Percentiles rank a stretch among this genome's conserved stretches.
Evolutionary conservation across 2,113 vertebrate genomes (phyloP).

Genomic region (Odontesthes bonariensis): DNA sequence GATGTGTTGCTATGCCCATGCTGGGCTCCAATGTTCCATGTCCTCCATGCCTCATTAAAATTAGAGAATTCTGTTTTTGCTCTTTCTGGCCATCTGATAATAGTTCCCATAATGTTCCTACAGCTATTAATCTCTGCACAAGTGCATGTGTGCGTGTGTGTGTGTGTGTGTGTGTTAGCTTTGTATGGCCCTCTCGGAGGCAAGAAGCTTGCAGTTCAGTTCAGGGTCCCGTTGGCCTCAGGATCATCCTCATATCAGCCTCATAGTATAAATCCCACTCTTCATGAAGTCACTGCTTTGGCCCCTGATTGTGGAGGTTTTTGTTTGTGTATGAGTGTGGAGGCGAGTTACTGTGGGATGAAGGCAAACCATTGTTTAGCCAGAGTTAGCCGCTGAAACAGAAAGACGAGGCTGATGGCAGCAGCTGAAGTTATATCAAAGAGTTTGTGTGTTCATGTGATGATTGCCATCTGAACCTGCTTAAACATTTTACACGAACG

Average conservation of each 20-base stretch:
- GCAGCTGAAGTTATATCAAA: constrained; percentile 60
- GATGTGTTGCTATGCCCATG: constrained; percentile 48
- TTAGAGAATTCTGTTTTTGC: constrained; percentile 63
- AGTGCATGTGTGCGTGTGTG: not conserved
- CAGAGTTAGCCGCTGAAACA: constrained; percentile 42
- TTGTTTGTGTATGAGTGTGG: constrained; percentile 3
- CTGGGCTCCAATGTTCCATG: constrained; percentile 59
- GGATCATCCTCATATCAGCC: constrained; percentile 29
- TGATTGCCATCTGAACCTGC: not conserved
- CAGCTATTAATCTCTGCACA: constrained; percentile 8
- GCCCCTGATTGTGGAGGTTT: constrained; percentile 39
- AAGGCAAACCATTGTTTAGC: constrained; percentile 72
- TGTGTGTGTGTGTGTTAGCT: constrained; percentile 16
- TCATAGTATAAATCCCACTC: constrained; percentile 54
- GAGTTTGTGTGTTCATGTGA: constrained; percentile 20
- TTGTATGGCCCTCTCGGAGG: constrained; percentile 33
- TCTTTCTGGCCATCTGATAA: constrained; percentile 56
- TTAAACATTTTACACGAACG: constrained; percentile 17
- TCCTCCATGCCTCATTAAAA: constrained; percentile 70
- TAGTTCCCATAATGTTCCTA: constrained; percentile 52
- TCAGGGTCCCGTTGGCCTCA: constrained; percentile 43
- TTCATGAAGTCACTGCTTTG: constrained; percentile 65
- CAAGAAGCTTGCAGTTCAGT: constrained; percentile 27
- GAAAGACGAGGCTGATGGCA: constrained; percentile 45
- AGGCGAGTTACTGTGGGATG: constrained; percentile 51